Percentiles rank a stretch among this genome's conserved stretches.
Evolutionary conservation across 2,113 vertebrate genomes (phyloP).

Genomic region (Trichechus manatus): DNA sequence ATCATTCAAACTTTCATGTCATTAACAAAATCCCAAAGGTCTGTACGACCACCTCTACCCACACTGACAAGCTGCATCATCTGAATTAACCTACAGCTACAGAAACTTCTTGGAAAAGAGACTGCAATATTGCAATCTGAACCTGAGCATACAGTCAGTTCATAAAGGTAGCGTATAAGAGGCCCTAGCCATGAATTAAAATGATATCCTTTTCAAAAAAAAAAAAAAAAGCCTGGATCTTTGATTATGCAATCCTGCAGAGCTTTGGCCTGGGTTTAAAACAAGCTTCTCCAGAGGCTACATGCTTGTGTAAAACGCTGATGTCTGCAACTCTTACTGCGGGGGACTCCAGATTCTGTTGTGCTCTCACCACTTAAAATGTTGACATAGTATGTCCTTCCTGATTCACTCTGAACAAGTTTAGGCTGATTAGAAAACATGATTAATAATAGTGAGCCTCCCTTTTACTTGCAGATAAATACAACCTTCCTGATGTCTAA

Average conservation of each 20-base stretch:
- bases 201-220: neutral
- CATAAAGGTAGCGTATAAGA: neutral
- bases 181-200: neutral
- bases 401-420: neutral
- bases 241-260: neutral
- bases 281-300: neutral
- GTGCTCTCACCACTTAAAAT: neutral
- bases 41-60: neutral
- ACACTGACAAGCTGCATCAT: neutral
- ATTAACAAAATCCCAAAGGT: neutral
- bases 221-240: neutral
- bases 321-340: neutral
- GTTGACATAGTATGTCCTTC: neutral
- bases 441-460: neutral
- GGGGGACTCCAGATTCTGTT: neutral
- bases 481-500: neutral
- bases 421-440: neutral
- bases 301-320: neutral
- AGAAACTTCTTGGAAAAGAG: neutral
- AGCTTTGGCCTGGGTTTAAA: neutral
- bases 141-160: neutral
- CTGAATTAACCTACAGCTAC: fast-evolving
- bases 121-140: neutral
- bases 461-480: neutral
- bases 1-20: neutral